Evolutionary conservation across 1,140 invertebrate species (phyloP).

Genomic region (Drosophila burlai): DNA sequence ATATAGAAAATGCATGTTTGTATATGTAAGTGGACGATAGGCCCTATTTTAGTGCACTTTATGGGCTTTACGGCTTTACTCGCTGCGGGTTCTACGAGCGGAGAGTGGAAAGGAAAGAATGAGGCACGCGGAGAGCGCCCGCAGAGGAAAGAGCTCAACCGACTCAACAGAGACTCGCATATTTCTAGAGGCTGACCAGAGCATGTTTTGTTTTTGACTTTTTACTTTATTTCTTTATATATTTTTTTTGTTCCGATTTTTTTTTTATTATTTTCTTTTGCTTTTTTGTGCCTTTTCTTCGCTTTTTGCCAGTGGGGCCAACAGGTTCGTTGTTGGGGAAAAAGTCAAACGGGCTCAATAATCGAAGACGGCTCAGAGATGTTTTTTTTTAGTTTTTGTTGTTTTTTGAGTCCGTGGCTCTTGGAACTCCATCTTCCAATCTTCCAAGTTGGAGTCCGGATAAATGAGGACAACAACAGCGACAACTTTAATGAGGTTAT

Average conservation of each 20-base stretch:
- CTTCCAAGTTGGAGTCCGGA: conserved; percentile 54
- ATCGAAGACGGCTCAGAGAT: conserved; percentile 58
- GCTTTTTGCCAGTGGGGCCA: conserved; percentile 66
- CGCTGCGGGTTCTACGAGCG: conserved; percentile 1
- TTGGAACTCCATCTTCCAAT: conserved; percentile 48
- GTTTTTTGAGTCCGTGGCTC: conserved; percentile 33
- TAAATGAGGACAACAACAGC: conserved; percentile 80
- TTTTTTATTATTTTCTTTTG: conserved; percentile 26
- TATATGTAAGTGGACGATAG: not conserved
- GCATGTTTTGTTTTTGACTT: conserved; percentile 38
- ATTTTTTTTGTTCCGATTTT: conserved; percentile 20
- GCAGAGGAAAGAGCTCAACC: conserved; percentile 33
- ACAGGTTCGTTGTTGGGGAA: conserved; percentile 70
- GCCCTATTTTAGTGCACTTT: conserved; percentile 20
- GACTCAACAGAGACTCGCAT: conserved; percentile 25
- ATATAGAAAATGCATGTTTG: not conserved
- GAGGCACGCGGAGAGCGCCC: not conserved
- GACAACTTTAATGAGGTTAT: conserved; percentile 82
- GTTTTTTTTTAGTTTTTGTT: not conserved
- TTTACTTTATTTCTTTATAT: conserved; percentile 24
- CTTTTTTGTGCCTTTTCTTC: conserved; percentile 32
- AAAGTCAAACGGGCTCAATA: conserved; percentile 80
- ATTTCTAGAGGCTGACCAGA: conserved; percentile 63
- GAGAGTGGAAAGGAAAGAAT: not conserved
- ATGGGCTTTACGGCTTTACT: conserved; percentile 29